These are phyloP conservation scores for Galerucella pusilla DNA, from an alignment of 2,888 invertebrate species.

Conservation along the genomic window DNA sequence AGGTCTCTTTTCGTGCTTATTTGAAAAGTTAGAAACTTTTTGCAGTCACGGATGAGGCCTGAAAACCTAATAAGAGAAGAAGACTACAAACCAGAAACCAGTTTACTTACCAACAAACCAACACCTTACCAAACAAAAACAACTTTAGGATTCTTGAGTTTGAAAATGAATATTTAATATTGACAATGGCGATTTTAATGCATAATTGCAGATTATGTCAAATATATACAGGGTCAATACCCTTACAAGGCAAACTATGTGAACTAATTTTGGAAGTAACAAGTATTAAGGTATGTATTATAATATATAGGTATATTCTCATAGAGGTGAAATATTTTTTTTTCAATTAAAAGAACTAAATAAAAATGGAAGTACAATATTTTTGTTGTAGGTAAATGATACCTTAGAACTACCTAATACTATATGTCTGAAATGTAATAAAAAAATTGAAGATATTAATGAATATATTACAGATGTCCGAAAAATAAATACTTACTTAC, in stretches of 20 bases:
- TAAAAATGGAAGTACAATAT: not conserved
- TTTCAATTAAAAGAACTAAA: too few relatives aligned
- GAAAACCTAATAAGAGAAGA: too few relatives aligned
- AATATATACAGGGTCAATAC: constrained; percentile 29
- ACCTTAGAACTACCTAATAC: constrained; percentile 4
- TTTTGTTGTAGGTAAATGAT: constrained; percentile 18
- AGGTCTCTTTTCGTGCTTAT: too few relatives aligned
- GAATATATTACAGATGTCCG: constrained; percentile 17
- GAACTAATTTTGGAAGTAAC: constrained; percentile 47
- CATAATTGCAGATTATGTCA: constrained; percentile 44
- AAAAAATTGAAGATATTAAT: constrained; percentile 17
- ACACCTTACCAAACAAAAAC: not conserved
- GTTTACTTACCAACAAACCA: too few relatives aligned
- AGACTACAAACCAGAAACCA: too few relatives aligned
- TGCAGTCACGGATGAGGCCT: too few relatives aligned
- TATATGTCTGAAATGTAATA: constrained; percentile 24
- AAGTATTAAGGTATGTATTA: constrained; percentile 47
- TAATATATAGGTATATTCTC: not conserved
- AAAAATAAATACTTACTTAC: constrained; percentile 14
- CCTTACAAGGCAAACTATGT: constrained; percentile 42
- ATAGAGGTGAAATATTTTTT: not conserved
- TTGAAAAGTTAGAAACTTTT: too few relatives aligned
- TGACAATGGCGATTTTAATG: constrained; percentile 22
- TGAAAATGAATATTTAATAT: not conserved
- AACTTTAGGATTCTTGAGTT: not conserved